These are phyloP conservation scores for Elaphurus davidianus DNA, from an alignment of 2,113 vertebrate genomes.

Conservation along the genomic window DNA sequence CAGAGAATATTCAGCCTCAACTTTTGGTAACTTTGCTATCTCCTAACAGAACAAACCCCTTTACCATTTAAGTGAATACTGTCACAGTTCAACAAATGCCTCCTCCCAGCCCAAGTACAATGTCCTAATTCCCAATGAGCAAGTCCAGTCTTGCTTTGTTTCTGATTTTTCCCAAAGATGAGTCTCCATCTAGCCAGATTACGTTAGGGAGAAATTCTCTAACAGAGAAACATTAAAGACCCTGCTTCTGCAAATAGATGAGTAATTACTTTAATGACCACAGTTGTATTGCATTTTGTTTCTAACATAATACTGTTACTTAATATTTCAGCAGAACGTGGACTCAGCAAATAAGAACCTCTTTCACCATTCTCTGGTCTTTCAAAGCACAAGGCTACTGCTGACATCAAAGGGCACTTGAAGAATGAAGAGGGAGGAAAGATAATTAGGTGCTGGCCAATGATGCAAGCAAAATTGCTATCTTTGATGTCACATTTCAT, in stretches of 20 bases:
- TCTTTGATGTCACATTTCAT: slow-evolving; percentile 61
- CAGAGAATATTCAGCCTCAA: neutral
- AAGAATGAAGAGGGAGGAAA: slow-evolving; percentile 40
- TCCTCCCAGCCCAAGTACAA: neutral
- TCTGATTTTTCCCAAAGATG: neutral
- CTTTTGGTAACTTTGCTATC: neutral
- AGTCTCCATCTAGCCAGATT: neutral
- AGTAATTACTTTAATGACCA: slow-evolving; percentile 38
- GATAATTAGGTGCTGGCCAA: slow-evolving; percentile 49
- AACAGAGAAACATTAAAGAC: neutral
- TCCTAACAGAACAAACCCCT: neutral
- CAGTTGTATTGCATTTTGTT: neutral
- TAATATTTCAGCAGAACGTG: slow-evolving; percentile 4
- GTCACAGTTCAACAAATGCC: neutral
- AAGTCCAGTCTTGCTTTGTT: neutral
- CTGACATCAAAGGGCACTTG: slow-evolving; percentile 51
- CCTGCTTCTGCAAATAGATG: slow-evolving; percentile 9
- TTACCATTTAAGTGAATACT: neutral
- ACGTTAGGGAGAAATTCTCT: neutral
- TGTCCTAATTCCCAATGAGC: neutral
- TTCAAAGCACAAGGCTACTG: slow-evolving; percentile 8
- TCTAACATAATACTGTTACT: slow-evolving; percentile 38
- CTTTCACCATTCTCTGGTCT: slow-evolving; percentile 4
- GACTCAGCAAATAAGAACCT: neutral
- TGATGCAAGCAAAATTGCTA: slow-evolving; percentile 48